Evolutionary conservation across 1,140 invertebrate genomes (phyloP).

Genomic region (Drosophila insularis): DNA sequence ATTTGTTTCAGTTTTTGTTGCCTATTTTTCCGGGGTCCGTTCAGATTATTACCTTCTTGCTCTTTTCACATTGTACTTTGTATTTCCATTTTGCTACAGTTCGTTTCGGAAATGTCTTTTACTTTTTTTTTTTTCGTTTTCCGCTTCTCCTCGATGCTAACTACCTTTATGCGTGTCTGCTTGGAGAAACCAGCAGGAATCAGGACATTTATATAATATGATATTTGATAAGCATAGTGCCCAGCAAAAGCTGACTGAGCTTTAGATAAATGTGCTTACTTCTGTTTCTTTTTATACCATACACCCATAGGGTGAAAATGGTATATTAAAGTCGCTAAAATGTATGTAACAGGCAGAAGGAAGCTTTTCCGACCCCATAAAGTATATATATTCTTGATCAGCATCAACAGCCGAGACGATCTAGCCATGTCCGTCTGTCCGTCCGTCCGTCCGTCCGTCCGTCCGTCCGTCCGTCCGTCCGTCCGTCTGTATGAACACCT

Average conservation of each 20-base stretch:
- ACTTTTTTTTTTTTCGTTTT: constrained; percentile 22
- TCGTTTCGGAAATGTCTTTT: constrained; percentile 64
- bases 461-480: too few relatives aligned
- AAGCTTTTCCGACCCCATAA: too few relatives aligned
- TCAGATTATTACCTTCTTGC: constrained; percentile 70
- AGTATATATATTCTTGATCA: too few relatives aligned
- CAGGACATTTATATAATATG: constrained; percentile 63
- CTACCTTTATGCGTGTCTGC: constrained; percentile 70
- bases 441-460: too few relatives aligned
- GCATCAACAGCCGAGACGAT: too few relatives aligned
- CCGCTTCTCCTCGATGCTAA: constrained; percentile 56
- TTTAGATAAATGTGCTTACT: constrained; percentile 54
- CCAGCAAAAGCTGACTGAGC: constrained; percentile 14
- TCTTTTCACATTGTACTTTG: constrained; percentile 54
- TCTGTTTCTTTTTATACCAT: constrained; percentile 38
- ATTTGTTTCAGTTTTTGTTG: constrained; percentile 72
- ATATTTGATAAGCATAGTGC: constrained; percentile 68
- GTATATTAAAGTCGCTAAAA: too few relatives aligned
- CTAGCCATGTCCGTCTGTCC: too few relatives aligned
- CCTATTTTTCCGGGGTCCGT: constrained; percentile 37
- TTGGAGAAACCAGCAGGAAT: constrained; percentile 19
- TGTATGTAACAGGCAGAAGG: too few relatives aligned
- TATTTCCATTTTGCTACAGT: constrained; percentile 34
- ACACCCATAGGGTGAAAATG: too few relatives aligned
- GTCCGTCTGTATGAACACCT: too few relatives aligned